Evolutionary conservation across 2,888 invertebrate species (phyloP).

Genomic region (Noctua comes): DNA sequence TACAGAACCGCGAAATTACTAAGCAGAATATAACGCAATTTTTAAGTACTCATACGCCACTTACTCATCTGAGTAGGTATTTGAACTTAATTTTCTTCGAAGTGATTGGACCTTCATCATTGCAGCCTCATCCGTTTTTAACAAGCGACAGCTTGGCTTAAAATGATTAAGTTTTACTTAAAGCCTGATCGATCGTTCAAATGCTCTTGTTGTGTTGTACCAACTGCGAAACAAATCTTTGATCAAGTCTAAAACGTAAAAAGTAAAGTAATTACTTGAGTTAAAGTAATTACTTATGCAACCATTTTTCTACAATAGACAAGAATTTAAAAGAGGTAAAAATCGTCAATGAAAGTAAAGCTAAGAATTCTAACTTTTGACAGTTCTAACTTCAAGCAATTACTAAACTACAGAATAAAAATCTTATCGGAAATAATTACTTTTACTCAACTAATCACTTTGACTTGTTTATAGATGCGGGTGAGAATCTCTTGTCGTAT

Average conservation of each 20-base stretch:
- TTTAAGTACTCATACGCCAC: constrained; percentile 15
- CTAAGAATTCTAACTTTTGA: neutral
- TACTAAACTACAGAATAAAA: neutral
- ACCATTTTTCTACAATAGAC: neutral
- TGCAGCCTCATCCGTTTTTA: constrained; percentile 33
- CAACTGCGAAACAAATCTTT: neutral
- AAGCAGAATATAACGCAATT: constrained; percentile 19
- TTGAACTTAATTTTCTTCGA: constrained; percentile 12
- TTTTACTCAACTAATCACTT: neutral
- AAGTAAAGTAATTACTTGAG: neutral
- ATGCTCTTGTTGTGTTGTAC: neutral
- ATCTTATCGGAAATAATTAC: neutral
- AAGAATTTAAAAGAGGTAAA: neutral
- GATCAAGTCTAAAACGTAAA: neutral
- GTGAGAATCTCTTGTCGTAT: neutral
- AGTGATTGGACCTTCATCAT: constrained; percentile 31
- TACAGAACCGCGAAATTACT: constrained; percentile 39
- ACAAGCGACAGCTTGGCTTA: constrained; percentile 31
- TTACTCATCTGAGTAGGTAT: constrained; percentile 32
- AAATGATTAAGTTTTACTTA: constrained; percentile 6
- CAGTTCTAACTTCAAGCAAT: neutral
- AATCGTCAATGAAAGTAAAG: neutral
- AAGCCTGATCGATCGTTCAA: constrained; percentile 33
- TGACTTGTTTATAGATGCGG: neutral
- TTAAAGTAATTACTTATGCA: neutral